phyloP scores from a whole-genome alignment of 2,113 vertebrate species.

The Heloderma charlesbogerti region DNA sequence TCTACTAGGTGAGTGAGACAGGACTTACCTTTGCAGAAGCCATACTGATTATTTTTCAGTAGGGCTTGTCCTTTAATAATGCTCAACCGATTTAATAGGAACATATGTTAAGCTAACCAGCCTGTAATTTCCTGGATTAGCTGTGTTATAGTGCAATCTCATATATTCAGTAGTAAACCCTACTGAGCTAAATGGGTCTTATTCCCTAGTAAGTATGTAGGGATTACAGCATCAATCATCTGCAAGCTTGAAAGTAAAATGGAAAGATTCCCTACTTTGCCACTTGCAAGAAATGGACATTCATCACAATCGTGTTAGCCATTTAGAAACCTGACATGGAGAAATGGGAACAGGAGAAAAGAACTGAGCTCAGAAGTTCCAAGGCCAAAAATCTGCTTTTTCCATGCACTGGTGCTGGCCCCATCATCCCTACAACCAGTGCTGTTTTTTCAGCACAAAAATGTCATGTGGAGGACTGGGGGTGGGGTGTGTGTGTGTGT shows the following conservation, averaged over 20 bases:
- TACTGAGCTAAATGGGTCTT: not conserved
- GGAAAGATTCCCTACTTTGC: not conserved
- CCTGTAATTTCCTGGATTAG: too few relatives aligned
- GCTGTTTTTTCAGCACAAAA: not conserved
- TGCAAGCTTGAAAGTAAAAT: not conserved
- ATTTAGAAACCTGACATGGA: not conserved
- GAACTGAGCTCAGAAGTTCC: not conserved
- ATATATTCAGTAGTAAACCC: not conserved
- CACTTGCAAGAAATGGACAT: not conserved
- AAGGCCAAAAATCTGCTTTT: not conserved
- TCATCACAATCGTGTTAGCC: not conserved
- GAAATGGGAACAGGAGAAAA: not conserved
- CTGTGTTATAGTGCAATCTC: not conserved
- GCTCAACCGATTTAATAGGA: too few relatives aligned
- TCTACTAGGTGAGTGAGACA: too few relatives aligned
- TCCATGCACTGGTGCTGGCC: not conserved
- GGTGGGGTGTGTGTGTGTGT: too few relatives aligned
- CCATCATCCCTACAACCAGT: not conserved
- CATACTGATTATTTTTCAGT: too few relatives aligned
- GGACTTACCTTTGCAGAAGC: too few relatives aligned
- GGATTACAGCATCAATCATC: not conserved
- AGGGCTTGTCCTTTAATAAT: too few relatives aligned
- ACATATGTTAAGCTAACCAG: too few relatives aligned
- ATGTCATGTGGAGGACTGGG: not conserved
- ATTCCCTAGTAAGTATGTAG: not conserved